These are phyloP conservation scores for Bombus turneri DNA, from an alignment of 1,140 invertebrate species.

Conservation along the genomic window DNA sequence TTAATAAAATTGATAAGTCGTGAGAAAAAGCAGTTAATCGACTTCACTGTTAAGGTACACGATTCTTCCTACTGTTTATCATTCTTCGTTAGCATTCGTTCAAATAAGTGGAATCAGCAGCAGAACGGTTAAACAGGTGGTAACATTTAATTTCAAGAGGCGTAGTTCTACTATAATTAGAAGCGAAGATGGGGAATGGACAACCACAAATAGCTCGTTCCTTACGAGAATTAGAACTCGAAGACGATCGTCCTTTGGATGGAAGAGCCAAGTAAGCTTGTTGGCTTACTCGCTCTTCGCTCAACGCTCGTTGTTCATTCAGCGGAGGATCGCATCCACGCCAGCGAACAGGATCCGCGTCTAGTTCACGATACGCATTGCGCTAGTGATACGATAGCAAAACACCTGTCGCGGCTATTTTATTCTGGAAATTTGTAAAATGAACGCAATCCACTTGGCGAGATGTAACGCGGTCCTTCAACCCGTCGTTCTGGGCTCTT, in stretches of 20 bases:
- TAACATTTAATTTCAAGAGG: neutral
- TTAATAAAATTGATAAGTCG: too few species aligned
- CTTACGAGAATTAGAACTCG: slow-evolving; percentile 7
- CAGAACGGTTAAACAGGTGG: neutral
- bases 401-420: slow-evolving; percentile 42
- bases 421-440: slow-evolving; percentile 58
- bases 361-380: slow-evolving; percentile 2
- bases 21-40: too few species aligned
- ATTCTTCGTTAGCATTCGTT: neutral
- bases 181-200: neutral
- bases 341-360: slow-evolving; percentile 42
- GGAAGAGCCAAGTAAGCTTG: neutral
- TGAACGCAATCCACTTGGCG: slow-evolving; percentile 56
- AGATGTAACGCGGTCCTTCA: slow-evolving; percentile 68
- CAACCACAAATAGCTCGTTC: neutral
- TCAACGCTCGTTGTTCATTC: slow-evolving; percentile 9
- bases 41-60: too few species aligned
- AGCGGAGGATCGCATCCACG: neutral
- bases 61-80: neutral
- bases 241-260: neutral
- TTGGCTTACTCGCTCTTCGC: too few species aligned
- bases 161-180: neutral
- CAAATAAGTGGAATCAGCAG: neutral
- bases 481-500: slow-evolving; percentile 46
- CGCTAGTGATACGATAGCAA: slow-evolving; percentile 29